A percentile compares a stretch with the other conserved stretches of the same genome.
Conservation (phyloP, 2,113 vertebrate genomes). For the Myrmophylax atrothorax region DNA sequence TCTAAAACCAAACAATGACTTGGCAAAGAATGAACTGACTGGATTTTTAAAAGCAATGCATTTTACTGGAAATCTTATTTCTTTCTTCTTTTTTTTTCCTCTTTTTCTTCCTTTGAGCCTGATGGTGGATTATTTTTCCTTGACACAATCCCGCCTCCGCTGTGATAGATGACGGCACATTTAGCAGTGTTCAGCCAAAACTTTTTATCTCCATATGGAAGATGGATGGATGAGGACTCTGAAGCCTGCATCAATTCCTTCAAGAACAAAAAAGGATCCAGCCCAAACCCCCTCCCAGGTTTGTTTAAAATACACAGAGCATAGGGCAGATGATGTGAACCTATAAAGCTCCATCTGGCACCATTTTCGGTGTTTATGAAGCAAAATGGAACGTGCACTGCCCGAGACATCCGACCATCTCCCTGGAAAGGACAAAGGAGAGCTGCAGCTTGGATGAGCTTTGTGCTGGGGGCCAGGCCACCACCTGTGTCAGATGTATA, state of each 20-base stretch:
- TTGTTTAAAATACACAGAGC: slow-evolving; percentile 37
- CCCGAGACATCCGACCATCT: not conserved
- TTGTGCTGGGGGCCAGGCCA: not conserved
- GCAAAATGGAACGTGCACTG: not conserved
- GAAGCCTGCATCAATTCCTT: slow-evolving; percentile 23
- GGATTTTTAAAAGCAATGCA: slow-evolving; percentile 6
- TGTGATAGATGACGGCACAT: slow-evolving; percentile 60
- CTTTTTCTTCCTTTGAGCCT: slow-evolving; percentile 35
- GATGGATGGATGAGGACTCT: slow-evolving; percentile 56
- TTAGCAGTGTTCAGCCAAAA: slow-evolving; percentile 61
- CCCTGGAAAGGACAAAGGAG: not conserved
- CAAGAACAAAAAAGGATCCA: slow-evolving; percentile 50
- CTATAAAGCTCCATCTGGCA: slow-evolving; percentile 19
- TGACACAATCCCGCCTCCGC: slow-evolving; percentile 62
- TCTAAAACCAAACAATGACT: slow-evolving; percentile 47
- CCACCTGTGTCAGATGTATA: not conserved
- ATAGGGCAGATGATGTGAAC: slow-evolving; percentile 20
- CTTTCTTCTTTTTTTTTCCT: not conserved
- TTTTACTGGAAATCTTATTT: slow-evolving; percentile 35
- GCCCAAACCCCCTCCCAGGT: not conserved
- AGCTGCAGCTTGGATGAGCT: not conserved
- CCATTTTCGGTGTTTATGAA: not conserved
- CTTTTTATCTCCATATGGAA: slow-evolving; percentile 69
- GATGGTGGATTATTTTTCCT: slow-evolving; percentile 60
- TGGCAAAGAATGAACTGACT: slow-evolving; percentile 31